Evolutionary conservation across 2,113 vertebrate genomes (phyloP).

Genomic region (Megatriorchis doriae): DNA sequence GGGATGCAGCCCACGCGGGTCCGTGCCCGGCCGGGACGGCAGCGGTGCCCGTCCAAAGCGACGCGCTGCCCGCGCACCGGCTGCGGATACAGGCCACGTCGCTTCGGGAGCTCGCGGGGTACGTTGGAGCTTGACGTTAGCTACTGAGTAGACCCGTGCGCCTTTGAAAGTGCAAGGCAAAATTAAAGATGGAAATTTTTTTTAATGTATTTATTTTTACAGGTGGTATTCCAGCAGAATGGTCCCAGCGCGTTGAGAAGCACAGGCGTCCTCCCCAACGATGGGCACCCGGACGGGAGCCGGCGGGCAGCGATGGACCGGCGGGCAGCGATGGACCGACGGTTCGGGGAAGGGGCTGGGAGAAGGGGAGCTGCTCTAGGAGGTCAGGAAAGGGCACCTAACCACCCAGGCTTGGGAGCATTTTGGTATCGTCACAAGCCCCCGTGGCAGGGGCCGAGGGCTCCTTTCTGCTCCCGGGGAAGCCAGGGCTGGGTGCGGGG

Average conservation of each 20-base stretch:
- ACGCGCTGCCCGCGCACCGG: background rate
- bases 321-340: background rate
- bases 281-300: background rate
- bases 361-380: background rate
- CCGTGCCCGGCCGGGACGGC: background rate
- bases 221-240: background rate
- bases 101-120: accelerated
- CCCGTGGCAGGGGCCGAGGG: accelerated
- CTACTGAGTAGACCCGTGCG: background rate
- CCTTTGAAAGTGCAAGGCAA: background rate
- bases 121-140: accelerated
- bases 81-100: accelerated
- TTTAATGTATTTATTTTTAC: background rate
- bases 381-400: background rate
- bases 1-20: background rate
- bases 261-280: background rate
- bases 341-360: background rate
- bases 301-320: background rate
- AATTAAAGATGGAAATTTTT: background rate
- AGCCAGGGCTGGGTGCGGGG: background rate
- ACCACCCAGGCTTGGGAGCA: background rate
- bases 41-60: background rate
- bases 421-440: background rate
- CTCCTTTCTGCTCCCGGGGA: background rate
- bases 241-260: background rate